Evolutionary conservation across 2,113 vertebrate species (phyloP).

Genomic region (Peucedramus taeniatus): DNA sequence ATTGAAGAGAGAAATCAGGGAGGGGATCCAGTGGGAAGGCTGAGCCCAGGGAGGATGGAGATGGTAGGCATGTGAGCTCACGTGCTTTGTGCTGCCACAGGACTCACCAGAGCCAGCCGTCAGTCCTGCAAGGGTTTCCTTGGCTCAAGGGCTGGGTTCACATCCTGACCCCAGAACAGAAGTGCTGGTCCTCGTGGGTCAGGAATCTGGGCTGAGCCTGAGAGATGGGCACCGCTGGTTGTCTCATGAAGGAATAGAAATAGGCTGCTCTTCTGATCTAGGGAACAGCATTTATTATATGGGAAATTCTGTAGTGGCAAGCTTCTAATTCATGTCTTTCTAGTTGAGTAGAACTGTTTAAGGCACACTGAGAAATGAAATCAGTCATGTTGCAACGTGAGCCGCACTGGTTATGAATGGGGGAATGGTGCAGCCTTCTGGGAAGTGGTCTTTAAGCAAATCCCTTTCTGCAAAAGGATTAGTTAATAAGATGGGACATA

Average conservation of each 20-base stretch:
- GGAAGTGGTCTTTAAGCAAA: conserved; percentile 36
- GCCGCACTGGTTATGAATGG: neutral
- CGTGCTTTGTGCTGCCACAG: fast-evolving
- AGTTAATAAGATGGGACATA: conserved; percentile 57
- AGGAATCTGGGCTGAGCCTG: neutral
- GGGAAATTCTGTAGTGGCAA: neutral
- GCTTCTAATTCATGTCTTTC: neutral
- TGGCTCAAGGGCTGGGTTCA: fast-evolving
- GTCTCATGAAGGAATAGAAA: neutral
- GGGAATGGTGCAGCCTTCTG: neutral
- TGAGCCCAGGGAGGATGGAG: neutral
- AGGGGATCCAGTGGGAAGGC: neutral
- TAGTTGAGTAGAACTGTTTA: neutral
- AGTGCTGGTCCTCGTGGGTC: neutral
- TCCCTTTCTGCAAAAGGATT: conserved; percentile 42
- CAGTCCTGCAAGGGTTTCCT: neutral
- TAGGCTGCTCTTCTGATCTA: neutral
- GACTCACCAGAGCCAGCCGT: fast-evolving
- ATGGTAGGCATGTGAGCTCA: neutral
- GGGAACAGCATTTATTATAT: neutral
- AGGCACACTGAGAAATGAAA: neutral
- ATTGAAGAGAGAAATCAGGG: neutral
- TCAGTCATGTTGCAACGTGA: neutral
- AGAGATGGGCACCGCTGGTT: neutral
- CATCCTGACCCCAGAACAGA: neutral